Conservation (phyloP, 1,140 invertebrate genomes). For the Fopius arisanus region DNA sequence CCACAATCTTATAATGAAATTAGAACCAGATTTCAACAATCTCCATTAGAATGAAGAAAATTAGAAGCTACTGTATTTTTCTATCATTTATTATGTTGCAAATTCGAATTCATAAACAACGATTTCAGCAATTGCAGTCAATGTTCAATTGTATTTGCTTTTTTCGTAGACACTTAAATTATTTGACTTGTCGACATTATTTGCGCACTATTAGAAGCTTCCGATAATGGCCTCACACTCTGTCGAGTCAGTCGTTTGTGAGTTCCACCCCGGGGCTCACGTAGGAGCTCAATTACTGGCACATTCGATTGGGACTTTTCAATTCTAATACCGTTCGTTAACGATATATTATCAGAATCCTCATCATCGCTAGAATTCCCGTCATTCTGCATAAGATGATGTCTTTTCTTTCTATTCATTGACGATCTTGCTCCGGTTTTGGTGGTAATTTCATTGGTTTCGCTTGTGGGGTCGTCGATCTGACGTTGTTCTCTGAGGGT, state of each 20-base stretch:
- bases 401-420: constrained; percentile 41
- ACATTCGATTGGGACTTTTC: constrained; percentile 27
- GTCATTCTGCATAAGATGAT: constrained; percentile 22
- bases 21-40: too few species aligned
- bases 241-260: constrained; percentile 5
- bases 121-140: too few species aligned
- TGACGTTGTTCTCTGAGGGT: constrained; percentile 7
- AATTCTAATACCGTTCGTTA: not conserved
- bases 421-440: constrained; percentile 46
- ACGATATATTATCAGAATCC: constrained; percentile 50
- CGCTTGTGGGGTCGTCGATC: constrained; percentile 33
- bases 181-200: not conserved
- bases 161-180: not conserved
- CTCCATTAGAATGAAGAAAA: too few species aligned
- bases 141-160: too few species aligned
- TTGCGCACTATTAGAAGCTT: not conserved
- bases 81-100: too few species aligned
- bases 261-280: constrained; percentile 47
- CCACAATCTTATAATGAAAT: too few species aligned
- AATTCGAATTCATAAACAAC: too few species aligned
- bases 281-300: constrained; percentile 42
- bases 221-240: not conserved
- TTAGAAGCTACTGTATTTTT: too few species aligned
- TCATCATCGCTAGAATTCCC: constrained; percentile 58
- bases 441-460: constrained; percentile 18